phyloP scores from a whole-genome alignment of 64 coral and sea anemone genomes.

The Pocillopora verrucosa region DNA sequence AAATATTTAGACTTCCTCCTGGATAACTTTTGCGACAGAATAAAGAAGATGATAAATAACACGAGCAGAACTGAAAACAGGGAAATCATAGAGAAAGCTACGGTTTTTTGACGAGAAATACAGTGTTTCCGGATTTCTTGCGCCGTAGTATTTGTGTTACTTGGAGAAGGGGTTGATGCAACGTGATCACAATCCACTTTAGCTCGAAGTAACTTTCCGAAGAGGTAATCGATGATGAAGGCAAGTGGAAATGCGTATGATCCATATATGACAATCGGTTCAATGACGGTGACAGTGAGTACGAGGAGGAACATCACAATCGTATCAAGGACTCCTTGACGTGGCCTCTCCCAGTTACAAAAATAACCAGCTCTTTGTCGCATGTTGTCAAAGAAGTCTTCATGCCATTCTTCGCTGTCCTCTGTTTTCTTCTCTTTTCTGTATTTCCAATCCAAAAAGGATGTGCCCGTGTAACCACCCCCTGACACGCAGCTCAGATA shows the following conservation, averaged over 20 bases:
- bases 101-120: background rate
- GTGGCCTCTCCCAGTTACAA: constrained; percentile 49
- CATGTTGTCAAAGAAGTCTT: constrained; percentile 71
- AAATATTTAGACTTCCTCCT: background rate
- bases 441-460: constrained; percentile 82
- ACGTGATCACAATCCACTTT: background rate
- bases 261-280: constrained; percentile 5
- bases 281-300: background rate
- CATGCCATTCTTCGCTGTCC: constrained; percentile 38
- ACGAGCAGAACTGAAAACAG: background rate
- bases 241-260: constrained; percentile 1
- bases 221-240: constrained; percentile 8
- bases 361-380: constrained; percentile 25
- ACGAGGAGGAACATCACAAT: background rate
- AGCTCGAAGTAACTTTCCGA: background rate
- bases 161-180: background rate
- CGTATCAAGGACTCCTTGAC: constrained; percentile 36
- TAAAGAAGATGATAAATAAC: background rate
- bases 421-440: constrained; percentile 20
- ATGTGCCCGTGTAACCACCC: constrained; percentile 56
- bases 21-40: background rate
- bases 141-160: too few relatives aligned
- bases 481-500: constrained; percentile 75
- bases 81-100: background rate
- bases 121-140: background rate